phyloP scores from a whole-genome alignment of 2,888 invertebrate genomes.

The Clanis bilineata region DNA sequence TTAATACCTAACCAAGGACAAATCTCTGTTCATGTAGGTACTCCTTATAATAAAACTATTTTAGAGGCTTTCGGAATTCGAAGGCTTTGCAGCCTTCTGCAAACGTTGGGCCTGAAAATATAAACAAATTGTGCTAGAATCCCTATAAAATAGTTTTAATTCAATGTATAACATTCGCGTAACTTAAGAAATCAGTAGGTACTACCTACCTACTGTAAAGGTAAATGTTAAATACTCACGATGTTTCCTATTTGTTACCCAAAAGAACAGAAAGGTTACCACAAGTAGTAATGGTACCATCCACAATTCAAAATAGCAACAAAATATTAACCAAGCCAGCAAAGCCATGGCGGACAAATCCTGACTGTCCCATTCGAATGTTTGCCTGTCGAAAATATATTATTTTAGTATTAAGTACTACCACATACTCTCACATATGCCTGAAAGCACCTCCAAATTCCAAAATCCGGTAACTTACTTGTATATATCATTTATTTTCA shows the following conservation, averaged over 20 bases:
- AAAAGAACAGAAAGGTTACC: constrained; percentile 51
- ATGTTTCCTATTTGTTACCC: constrained; percentile 45
- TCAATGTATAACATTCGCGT: no score
- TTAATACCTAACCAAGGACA: no score
- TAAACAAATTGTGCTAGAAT: no score
- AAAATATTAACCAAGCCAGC: constrained; percentile 58
- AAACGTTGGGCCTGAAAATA: no score
- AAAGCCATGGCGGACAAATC: constrained; percentile 51
- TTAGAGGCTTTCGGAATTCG: no score
- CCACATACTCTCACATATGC: neutral
- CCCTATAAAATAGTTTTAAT: no score
- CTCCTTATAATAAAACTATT: no score
- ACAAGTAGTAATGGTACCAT: constrained; percentile 53
- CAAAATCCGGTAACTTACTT: constrained; percentile 49
- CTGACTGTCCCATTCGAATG: constrained; percentile 69
- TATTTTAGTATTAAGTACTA: neutral
- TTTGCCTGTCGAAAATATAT: constrained; percentile 35
- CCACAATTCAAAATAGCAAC: constrained; percentile 60
- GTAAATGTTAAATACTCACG: constrained; percentile 37
- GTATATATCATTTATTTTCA: constrained; percentile 51
- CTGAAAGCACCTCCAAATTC: neutral
- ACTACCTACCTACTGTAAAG: no score
- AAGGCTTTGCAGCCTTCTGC: no score
- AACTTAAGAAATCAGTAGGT: no score
- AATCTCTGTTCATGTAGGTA: no score